phyloP scores from a whole-genome alignment of 2,113 vertebrate genomes.

The Sphyrna mokarran region DNA sequence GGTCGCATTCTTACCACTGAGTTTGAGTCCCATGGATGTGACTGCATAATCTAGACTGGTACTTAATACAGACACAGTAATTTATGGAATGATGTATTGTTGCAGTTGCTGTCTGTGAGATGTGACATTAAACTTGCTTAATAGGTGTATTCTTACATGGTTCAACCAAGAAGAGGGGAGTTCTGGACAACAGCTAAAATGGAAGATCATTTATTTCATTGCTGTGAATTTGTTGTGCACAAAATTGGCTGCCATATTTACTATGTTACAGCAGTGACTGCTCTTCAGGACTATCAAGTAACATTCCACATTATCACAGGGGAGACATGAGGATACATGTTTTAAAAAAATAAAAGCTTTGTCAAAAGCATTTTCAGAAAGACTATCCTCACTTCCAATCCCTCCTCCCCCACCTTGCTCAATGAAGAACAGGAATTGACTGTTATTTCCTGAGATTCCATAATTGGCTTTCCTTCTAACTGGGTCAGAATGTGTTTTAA shows the following conservation, averaged over 20 bases:
- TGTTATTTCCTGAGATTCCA: not conserved
- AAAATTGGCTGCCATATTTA: not conserved
- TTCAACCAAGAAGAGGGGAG: not conserved
- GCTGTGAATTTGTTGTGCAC: no score
- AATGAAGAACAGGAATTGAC: not conserved
- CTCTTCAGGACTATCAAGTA: not conserved
- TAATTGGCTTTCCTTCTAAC: not conserved
- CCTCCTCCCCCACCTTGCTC: no score
- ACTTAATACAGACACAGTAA: not conserved
- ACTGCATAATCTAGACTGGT: not conserved
- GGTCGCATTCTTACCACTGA: not conserved
- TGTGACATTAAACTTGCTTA: not conserved
- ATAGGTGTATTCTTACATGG: not conserved
- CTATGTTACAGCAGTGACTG: not conserved
- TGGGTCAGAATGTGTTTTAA: not conserved
- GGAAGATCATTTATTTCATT: not conserved
- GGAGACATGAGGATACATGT: not conserved
- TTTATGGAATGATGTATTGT: not conserved
- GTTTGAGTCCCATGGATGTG: not conserved
- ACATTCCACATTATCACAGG: not conserved
- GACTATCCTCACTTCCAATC: not conserved
- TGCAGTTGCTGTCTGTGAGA: not conserved
- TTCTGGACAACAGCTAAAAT: not conserved
- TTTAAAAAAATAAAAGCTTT: not conserved
- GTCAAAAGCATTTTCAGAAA: not conserved